Conservation (phyloP, 2,113 vertebrate species). For the Perca schrenkii region DNA sequence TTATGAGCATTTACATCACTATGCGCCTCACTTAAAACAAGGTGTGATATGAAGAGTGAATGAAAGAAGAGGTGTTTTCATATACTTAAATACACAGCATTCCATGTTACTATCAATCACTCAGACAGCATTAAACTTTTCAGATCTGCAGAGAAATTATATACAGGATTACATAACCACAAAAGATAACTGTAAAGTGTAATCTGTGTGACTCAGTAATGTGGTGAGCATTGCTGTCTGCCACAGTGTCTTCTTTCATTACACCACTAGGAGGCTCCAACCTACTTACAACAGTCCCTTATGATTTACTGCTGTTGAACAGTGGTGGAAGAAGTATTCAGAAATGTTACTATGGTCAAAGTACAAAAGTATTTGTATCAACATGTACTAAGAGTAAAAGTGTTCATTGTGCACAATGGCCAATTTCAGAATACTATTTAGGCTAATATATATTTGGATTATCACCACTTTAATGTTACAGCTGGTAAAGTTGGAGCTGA, state of each 20-base stretch:
- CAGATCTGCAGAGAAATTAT: slow-evolving; percentile 3
- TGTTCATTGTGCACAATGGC: neutral
- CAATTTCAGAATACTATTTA: neutral
- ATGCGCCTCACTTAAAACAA: neutral
- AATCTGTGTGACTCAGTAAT: slow-evolving; percentile 1
- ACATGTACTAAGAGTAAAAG: neutral
- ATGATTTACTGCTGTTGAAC: neutral
- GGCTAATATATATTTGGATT: too few species aligned
- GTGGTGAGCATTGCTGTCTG: neutral
- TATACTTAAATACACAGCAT: neutral
- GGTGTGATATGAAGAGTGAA: neutral
- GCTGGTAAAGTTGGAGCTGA: neutral
- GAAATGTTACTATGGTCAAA: too few species aligned
- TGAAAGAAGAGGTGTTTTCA: neutral
- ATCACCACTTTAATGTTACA: neutral
- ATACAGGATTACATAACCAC: slow-evolving; percentile 16
- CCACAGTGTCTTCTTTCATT: neutral
- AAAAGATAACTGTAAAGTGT: neutral
- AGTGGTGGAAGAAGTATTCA: neutral
- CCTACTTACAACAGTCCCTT: neutral
- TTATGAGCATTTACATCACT: slow-evolving; percentile 7
- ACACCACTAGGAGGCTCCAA: slow-evolving; percentile 18
- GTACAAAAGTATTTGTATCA: too few species aligned
- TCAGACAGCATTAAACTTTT: neutral
- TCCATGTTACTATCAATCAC: neutral